Conservation (phyloP, 2,888 invertebrate genomes). For the Stenichneumon culpator region DNA sequence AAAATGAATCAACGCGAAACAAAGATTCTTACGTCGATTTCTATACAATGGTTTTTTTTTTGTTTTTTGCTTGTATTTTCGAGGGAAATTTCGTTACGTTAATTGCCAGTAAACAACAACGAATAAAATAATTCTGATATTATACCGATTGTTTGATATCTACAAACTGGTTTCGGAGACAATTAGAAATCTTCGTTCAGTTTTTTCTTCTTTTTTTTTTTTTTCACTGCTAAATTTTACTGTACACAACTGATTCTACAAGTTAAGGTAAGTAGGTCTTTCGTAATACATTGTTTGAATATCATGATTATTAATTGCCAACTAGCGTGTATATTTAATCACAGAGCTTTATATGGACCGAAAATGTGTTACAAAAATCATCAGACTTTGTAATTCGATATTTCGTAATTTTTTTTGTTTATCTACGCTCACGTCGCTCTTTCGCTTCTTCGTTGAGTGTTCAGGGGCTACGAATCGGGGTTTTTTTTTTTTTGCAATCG, state of each 20-base stretch:
- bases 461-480: constrained; percentile 32
- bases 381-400: constrained; percentile 47
- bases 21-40: constrained; percentile 23
- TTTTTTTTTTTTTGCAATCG: constrained; percentile 27
- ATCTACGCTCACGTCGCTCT: background rate
- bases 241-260: constrained; percentile 77
- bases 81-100: constrained; percentile 37
- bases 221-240: constrained; percentile 70
- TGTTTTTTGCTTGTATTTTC: constrained; percentile 18
- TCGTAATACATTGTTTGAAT: constrained; percentile 66
- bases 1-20: constrained; percentile 39
- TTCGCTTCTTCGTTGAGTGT: constrained; percentile 49
- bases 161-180: constrained; percentile 66
- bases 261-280: constrained; percentile 63
- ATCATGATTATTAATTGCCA: constrained; percentile 64
- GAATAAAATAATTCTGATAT: constrained; percentile 63
- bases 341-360: constrained; percentile 73
- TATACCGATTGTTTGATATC: constrained; percentile 60
- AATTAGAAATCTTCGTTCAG: constrained; percentile 63
- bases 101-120: constrained; percentile 65
- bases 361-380: constrained; percentile 68
- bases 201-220: constrained; percentile 40
- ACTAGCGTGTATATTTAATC: constrained; percentile 70
- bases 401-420: background rate
- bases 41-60: constrained; percentile 40